Evolutionary conservation across 2,797 vertebrate genomes (phyloP).

Genomic region (Esox lucius): DNA sequence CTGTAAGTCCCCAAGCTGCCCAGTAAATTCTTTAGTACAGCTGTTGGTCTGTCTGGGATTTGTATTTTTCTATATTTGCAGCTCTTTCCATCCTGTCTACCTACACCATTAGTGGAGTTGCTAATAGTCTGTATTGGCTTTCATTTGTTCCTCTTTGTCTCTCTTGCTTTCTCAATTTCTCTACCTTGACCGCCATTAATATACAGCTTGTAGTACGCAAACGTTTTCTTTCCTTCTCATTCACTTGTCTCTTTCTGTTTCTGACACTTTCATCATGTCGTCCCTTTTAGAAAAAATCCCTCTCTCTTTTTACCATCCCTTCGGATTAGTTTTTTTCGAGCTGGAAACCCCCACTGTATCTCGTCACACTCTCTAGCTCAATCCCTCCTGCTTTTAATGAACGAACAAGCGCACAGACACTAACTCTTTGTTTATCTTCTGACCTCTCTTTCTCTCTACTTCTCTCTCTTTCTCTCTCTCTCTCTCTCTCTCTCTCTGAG

Average conservation of each 20-base stretch:
- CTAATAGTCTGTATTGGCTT: neutral
- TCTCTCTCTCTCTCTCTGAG: constrained; percentile 35
- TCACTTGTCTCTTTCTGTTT: neutral
- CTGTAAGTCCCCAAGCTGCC: constrained; percentile 36
- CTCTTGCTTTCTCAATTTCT: neutral
- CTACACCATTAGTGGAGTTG: no score
- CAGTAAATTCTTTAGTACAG: constrained; percentile 31
- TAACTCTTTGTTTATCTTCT: constrained; percentile 42
- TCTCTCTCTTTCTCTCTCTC: constrained; percentile 20
- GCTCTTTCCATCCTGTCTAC: no score
- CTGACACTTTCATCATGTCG: constrained; percentile 4
- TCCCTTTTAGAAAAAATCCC: neutral
- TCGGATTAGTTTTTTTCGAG: neutral
- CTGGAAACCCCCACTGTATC: neutral
- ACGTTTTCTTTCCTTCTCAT: constrained; percentile 9
- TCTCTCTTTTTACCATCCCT: constrained; percentile 12
- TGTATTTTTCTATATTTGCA: no score
- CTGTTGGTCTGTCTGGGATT: no score
- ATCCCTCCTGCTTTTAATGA: constrained; percentile 18
- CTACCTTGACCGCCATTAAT: neutral
- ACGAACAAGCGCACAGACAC: constrained; percentile 16
- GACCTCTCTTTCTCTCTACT: constrained; percentile 6
- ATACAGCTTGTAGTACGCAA: neutral
- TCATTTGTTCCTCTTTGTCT: neutral
- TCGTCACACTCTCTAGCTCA: neutral